Conservation (phyloP, 2,888 invertebrate genomes). For the Crocallis elinguaria region DNA sequence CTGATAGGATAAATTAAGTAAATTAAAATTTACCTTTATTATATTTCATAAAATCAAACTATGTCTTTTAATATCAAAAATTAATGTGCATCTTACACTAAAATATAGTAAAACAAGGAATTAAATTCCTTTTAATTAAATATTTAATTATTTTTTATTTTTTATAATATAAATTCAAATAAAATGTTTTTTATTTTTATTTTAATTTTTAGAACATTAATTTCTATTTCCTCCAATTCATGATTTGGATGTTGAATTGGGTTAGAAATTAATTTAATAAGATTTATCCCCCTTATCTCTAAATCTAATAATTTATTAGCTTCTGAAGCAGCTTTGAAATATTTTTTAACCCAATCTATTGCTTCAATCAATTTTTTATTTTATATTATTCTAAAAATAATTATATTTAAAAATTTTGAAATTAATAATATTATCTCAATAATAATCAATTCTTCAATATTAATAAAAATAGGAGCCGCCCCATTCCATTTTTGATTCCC, state of each 20-base stretch:
- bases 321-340: constrained; percentile 85
- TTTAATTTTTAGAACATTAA: constrained; percentile 77
- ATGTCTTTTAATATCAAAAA: constrained; percentile 86
- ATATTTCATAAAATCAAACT: constrained; percentile 87
- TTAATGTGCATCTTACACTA: constrained; percentile 86
- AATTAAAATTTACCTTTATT: constrained; percentile 82
- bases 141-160: constrained; percentile 83
- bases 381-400: constrained; percentile 69
- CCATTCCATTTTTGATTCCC: too few relatives aligned
- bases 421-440: too few relatives aligned
- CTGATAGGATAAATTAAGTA: constrained; percentile 77
- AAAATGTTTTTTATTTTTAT: constrained; percentile 81
- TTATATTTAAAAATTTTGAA: too few relatives aligned
- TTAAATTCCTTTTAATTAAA: too few relatives aligned
- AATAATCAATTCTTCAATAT: too few relatives aligned
- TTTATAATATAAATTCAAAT: constrained; percentile 72
- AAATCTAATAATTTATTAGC: constrained; percentile 75
- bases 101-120: too few relatives aligned
- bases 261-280: constrained; percentile 86
- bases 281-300: constrained; percentile 85
- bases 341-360: constrained; percentile 85
- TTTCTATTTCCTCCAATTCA: constrained; percentile 67
- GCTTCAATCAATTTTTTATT: constrained; percentile 84
- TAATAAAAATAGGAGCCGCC: too few relatives aligned
- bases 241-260: constrained; percentile 84